Percentiles rank a stretch among this genome's conserved stretches.
Evolutionary conservation across 1,140 invertebrate species (phyloP).

Genomic region (Eubasilissa regina): DNA sequence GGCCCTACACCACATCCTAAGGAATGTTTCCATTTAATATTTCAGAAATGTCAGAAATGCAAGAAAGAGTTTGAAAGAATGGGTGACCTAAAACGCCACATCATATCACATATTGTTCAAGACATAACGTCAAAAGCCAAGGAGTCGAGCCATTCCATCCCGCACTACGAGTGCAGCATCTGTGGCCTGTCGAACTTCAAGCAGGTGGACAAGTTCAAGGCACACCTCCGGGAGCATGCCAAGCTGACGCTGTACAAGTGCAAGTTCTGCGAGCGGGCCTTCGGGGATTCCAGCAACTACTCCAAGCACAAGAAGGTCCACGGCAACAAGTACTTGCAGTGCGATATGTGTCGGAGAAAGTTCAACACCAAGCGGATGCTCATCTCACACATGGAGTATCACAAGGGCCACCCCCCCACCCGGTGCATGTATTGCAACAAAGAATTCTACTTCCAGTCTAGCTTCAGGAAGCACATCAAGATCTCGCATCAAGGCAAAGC

Average conservation of each 20-base stretch:
- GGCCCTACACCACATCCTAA: background rate
- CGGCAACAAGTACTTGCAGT: constrained; percentile 66
- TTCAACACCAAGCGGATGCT: constrained; percentile 71
- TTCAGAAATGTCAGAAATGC: constrained; percentile 68
- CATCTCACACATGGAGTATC: constrained; percentile 68
- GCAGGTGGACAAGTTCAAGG: constrained; percentile 67
- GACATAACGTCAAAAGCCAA: constrained; percentile 47
- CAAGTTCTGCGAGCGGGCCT: constrained; percentile 69
- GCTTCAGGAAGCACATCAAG: constrained; percentile 68
- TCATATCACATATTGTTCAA: constrained; percentile 69
- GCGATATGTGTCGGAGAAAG: constrained; percentile 68
- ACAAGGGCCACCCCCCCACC: constrained; percentile 65
- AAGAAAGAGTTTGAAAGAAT: constrained; percentile 68
- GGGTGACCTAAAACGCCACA: constrained; percentile 68
- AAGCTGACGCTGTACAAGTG: constrained; percentile 70
- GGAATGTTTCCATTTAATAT: constrained; percentile 46
- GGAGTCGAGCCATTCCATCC: constrained; percentile 63
- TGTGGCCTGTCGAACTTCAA: constrained; percentile 65
- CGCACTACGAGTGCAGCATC: constrained; percentile 63
- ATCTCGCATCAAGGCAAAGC: constrained; percentile 63
- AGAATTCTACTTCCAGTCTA: constrained; percentile 66
- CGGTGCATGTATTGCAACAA: constrained; percentile 65
- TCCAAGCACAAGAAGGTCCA: constrained; percentile 72
- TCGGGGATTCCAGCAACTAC: constrained; percentile 70
- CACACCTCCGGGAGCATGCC: constrained; percentile 69